phyloP scores from a whole-genome alignment of 37 sponge, comb jelly and placozoan genomes.

The Hormiphora californensis region DNA sequence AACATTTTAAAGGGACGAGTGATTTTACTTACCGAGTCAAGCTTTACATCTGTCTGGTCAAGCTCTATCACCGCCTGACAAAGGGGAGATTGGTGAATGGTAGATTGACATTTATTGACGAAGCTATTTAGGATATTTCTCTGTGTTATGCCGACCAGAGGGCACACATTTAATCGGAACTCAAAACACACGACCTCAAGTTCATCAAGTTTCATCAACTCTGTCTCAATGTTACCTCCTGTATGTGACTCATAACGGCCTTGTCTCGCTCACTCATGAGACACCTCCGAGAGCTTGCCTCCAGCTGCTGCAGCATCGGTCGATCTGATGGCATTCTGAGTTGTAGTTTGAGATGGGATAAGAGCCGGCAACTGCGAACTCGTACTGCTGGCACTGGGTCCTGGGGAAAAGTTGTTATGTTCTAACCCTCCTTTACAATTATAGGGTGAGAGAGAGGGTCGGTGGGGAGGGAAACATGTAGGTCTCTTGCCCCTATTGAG shows the following conservation, averaged over 20 bases:
- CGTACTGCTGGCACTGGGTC: conserved; percentile 38
- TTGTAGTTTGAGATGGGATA: conserved; percentile 19
- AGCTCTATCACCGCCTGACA: conserved; percentile 40
- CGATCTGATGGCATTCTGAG: conserved; percentile 45
- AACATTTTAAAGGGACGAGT: neutral
- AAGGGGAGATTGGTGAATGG: neutral
- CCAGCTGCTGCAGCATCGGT: conserved; percentile 45
- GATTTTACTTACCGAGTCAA: conserved; percentile 4
- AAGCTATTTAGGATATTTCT: no score
- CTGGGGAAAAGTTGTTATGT: neutral
- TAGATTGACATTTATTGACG: no score
- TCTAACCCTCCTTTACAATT: no score
- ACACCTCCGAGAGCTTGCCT: conserved; percentile 13
- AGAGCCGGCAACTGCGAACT: neutral
- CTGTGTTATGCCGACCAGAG: neutral
- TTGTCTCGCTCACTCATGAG: conserved; percentile 42
- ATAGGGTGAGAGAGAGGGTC: no score
- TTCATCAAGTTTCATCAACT: no score
- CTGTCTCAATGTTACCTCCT: neutral
- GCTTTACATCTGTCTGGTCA: conserved; percentile 25
- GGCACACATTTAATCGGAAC: neutral
- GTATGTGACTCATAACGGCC: neutral
- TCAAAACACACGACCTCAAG: no score
- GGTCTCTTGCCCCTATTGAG: no score
- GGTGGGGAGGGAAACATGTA: no score